phyloP scores from a whole-genome alignment of 1,140 invertebrate genomes.

The Onthophagus taurus region DNA sequence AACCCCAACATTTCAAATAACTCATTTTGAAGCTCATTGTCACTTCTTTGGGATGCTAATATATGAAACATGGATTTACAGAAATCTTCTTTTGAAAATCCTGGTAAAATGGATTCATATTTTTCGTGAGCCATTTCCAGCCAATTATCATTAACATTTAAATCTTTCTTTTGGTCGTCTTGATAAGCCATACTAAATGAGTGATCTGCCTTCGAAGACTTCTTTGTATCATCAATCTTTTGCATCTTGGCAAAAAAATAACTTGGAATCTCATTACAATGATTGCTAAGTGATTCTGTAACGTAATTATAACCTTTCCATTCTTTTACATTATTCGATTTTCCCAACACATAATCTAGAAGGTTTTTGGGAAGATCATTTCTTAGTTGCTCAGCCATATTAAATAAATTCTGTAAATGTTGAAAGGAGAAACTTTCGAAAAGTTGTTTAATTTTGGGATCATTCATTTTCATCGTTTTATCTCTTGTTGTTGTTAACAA shows the following conservation, averaged over 20 bases:
- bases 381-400: slow-evolving; percentile 14
- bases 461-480: slow-evolving; percentile 18
- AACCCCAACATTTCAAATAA: slow-evolving; percentile 82
- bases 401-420: slow-evolving; percentile 14
- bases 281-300: background rate
- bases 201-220: background rate
- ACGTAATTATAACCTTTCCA: background rate
- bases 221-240: slow-evolving; percentile 1
- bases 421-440: slow-evolving; percentile 17
- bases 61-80: slow-evolving; percentile 48
- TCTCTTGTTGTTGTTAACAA: slow-evolving; percentile 18
- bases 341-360: slow-evolving; percentile 1
- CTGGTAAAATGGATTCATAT: slow-evolving; percentile 34
- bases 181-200: slow-evolving; percentile 14
- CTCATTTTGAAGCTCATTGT: slow-evolving; percentile 75
- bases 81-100: slow-evolving; percentile 49
- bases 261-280: slow-evolving; percentile 1
- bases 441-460: slow-evolving; percentile 18
- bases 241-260: slow-evolving; percentile 7
- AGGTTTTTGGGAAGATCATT: slow-evolving; percentile 5
- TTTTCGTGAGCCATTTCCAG: slow-evolving; percentile 48
- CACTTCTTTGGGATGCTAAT: slow-evolving; percentile 51
- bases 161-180: background rate
- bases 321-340: slow-evolving; percentile 6
- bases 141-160: slow-evolving; percentile 44